Base-by-base conservation (phyloP, 1,140 invertebrate genomes). In the Listronotus oregonensis region DNA sequence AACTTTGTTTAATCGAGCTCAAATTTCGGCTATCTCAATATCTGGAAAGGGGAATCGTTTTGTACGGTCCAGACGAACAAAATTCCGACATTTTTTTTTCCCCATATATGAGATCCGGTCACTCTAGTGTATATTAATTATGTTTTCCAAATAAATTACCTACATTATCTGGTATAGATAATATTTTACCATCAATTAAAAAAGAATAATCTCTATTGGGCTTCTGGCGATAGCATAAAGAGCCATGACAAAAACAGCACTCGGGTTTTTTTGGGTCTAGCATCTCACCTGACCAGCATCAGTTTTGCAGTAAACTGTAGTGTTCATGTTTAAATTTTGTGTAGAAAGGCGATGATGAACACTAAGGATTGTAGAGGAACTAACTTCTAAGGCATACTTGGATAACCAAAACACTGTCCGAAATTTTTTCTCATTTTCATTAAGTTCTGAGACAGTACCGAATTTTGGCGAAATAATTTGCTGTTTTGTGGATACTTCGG, bases 381-480 rank as follows among this genome's bases (percentile, higher is more conserved):
- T 37, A 46, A 54, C 32, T 46, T 44, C 62, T 64, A 64, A 54
- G 62, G 62, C 62, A 64, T 64, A 55, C 62, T 64, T 54, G 62
- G 62, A 50, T 57, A 64, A n/a, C 62, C 62, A 56, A 66, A 66
- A 60, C 64, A 66, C 40, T 66, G 64, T 12, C 64, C 64, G 56
- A 66, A 50, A 50, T 66, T 66, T 59, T 66, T 66, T 54, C 56
- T 59, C 64, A 66, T 66, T 66, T 49, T 59, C 55, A 54, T 52
- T 52, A 66, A 66, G 32, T 66, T 66, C 51, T 66, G 64, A 52
- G 56, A 59, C 18, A 66, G 56, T 12, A 66, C 49, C 47, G 64
- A 66, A 59, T 59, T 60, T 60, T 66, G 64, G 17, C 64, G 21
- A 47, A 34, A 40, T 27, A 66, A 31, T 66, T 66, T 66, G 32